These are phyloP conservation scores for Lymantria monacha DNA, from an alignment of 2,888 invertebrate species.

Conservation along the genomic window DNA sequence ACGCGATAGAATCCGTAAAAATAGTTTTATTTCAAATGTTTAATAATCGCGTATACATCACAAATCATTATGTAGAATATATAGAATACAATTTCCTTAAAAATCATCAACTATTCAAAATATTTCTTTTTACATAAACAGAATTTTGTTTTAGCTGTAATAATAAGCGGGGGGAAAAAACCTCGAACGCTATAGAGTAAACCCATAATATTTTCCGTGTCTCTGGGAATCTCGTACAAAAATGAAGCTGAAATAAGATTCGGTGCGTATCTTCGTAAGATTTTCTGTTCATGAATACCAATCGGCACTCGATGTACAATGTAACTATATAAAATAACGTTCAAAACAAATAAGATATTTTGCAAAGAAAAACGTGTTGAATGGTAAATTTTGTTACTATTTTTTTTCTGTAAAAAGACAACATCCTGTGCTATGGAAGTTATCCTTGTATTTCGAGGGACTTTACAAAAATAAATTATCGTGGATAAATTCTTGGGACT, in stretches of 20 bases:
- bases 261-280: conserved; percentile 33
- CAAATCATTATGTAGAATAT: too few relatives aligned
- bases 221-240: conserved; percentile 27
- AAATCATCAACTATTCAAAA: background rate
- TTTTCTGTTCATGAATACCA: conserved; percentile 38
- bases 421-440: too few relatives aligned
- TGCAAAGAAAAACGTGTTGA: background rate
- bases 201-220: conserved; percentile 28
- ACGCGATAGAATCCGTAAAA: too few relatives aligned
- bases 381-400: background rate
- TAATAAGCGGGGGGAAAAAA: background rate
- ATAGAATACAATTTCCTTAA: too few relatives aligned
- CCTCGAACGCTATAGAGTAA: conserved; percentile 26
- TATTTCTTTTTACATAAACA: background rate
- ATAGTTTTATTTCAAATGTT: too few relatives aligned
- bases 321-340: conserved; percentile 15
- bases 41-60: too few relatives aligned
- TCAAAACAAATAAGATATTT: conserved; percentile 12
- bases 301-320: conserved; percentile 15
- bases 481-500: too few relatives aligned
- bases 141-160: background rate
- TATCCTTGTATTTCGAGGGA: too few relatives aligned
- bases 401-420: too few relatives aligned
- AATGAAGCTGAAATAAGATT: conserved; percentile 30
- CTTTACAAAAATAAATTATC: too few relatives aligned